phyloP scores from a whole-genome alignment of 2,113 vertebrate species.

The Clarias gariepinus region DNA sequence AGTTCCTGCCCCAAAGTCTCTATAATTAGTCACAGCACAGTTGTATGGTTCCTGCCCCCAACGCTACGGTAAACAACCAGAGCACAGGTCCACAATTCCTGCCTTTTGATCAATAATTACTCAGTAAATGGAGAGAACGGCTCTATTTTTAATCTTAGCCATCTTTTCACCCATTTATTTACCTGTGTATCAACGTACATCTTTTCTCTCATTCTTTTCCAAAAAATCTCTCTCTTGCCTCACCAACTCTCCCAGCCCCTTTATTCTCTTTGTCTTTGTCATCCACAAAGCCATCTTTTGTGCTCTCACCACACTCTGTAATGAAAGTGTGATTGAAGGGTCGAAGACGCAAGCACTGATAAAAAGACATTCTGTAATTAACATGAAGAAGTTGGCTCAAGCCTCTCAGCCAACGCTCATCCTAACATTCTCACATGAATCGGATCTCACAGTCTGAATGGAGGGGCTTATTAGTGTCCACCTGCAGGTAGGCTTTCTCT shows the following conservation, averaged over 20 bases:
- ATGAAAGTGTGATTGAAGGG: constrained; percentile 66
- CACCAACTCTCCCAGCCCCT: background rate
- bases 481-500: constrained; percentile 69
- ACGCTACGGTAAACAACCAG: background rate
- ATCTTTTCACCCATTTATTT: constrained; percentile 11
- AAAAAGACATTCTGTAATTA: constrained; percentile 85
- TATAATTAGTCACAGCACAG: too few species aligned
- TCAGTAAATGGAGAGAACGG: background rate
- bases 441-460: constrained; percentile 52
- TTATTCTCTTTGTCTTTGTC: constrained; percentile 39
- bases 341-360: constrained; percentile 78
- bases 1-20: background rate
- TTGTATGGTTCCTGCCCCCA: background rate
- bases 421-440: constrained; percentile 77
- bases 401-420: constrained; percentile 60
- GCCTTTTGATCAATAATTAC: background rate
- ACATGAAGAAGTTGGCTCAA: constrained; percentile 81
- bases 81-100: background rate
- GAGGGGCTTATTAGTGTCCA: constrained; percentile 64
- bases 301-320: constrained; percentile 76
- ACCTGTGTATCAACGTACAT: constrained; percentile 72
- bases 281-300: constrained; percentile 80
- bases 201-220: background rate
- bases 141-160: background rate
- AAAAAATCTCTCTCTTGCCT: constrained; percentile 29